A percentile compares a stretch with the other conserved stretches of the same genome.
phyloP scores from a whole-genome alignment of 2,113 vertebrate species.

The Hemichromis elongatus region DNA sequence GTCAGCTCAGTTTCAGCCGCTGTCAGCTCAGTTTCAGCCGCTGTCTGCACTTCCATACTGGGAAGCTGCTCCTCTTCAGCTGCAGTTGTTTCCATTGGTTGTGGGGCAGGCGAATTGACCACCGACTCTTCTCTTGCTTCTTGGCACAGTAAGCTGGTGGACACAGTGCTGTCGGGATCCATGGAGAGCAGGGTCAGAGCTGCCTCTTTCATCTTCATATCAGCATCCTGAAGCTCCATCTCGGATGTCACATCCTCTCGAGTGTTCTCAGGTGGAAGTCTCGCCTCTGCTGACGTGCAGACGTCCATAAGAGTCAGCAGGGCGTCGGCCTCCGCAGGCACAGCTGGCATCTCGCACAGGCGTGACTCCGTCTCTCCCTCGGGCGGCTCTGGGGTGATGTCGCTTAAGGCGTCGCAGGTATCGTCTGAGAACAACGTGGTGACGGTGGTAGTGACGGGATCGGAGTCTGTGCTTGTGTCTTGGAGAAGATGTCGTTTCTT shows the following conservation, averaged over 20 bases:
- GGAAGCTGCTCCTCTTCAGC: background rate
- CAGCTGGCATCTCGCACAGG: conserved; percentile 9
- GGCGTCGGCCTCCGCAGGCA: conserved; percentile 67
- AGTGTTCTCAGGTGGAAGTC: background rate
- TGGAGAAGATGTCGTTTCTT: conserved; percentile 13
- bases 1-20: background rate
- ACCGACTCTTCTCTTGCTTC: background rate
- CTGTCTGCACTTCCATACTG: background rate
- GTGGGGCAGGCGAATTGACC: background rate
- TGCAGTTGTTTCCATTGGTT: background rate
- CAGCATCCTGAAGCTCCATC: conserved; percentile 57
- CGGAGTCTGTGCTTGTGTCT: conserved; percentile 58
- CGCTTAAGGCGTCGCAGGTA: conserved; percentile 65
- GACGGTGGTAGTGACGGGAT: conserved; percentile 58
- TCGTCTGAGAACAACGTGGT: conserved; percentile 71
- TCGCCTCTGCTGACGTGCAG: conserved; percentile 56
- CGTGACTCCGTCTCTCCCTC: conserved; percentile 37
- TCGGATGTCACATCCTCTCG: background rate
- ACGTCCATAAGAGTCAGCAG: conserved; percentile 71
- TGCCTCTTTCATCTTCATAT: conserved; percentile 77
- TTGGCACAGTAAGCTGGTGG: conserved; percentile 25
- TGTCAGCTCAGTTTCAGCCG: background rate
- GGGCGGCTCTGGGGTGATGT: conserved; percentile 67
- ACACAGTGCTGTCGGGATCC: conserved; percentile 65
- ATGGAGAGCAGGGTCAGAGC: conserved; percentile 79